phyloP scores from a whole-genome alignment of 2,113 vertebrate genomes.

The Nymphicus hollandicus region DNA sequence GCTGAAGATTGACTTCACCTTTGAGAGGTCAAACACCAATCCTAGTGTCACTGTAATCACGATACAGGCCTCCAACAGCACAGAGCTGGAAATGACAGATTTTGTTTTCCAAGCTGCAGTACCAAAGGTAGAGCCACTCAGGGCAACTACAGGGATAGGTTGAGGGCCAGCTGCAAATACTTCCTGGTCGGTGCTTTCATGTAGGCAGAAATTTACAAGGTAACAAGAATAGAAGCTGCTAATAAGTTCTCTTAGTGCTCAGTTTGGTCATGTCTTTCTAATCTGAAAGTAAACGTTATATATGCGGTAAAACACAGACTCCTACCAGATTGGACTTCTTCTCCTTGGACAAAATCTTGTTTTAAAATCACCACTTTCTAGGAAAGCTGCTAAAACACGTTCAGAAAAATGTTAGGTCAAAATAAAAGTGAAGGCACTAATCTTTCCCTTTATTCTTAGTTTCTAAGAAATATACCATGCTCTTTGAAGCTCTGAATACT shows the following conservation, averaged over 20 bases:
- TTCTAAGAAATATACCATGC: background rate
- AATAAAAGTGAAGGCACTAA: background rate
- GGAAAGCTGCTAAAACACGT: background rate
- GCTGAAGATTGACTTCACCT: constrained; percentile 97
- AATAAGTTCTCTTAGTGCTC: background rate
- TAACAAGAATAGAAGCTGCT: background rate
- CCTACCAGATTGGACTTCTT: background rate
- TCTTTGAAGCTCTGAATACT: background rate
- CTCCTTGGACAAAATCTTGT: background rate
- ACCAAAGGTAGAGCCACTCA: constrained; percentile 88
- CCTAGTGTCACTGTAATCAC: constrained; percentile 96
- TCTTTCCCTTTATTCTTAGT: background rate
- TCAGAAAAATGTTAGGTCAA: background rate
- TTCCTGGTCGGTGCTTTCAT: background rate
- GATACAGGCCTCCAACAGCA: constrained; percentile 94
- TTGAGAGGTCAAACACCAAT: constrained; percentile 95
- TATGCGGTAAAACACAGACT: background rate
- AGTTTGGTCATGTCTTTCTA: background rate
- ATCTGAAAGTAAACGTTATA: background rate
- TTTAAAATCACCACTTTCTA: background rate
- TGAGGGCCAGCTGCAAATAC: background rate
- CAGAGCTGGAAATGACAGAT: constrained; percentile 95
- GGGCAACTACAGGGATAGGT: background rate
- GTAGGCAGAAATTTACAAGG: background rate
- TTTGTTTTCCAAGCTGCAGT: constrained; percentile 99